Conservation (phyloP, 2,797 vertebrate genomes). For the Cyprinodon diabolis region DNA sequence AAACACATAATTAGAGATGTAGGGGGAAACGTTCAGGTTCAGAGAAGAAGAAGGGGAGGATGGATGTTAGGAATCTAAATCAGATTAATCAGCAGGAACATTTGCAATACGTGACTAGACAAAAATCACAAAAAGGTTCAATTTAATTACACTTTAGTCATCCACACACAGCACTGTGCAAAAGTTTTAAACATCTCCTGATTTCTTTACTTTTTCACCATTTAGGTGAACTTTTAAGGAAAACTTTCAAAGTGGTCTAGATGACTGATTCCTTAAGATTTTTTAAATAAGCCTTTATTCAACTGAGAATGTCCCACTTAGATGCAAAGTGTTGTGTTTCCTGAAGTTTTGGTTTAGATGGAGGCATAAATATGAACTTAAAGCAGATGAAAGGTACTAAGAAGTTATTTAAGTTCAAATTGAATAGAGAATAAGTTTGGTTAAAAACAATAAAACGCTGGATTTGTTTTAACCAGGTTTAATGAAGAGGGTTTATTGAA, state of each 20-base stretch:
- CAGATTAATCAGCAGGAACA: slow-evolving; percentile 50
- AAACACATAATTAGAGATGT: slow-evolving; percentile 62
- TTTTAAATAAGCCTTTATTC: background rate
- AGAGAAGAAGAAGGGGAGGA: slow-evolving; percentile 42
- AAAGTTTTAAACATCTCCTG: background rate
- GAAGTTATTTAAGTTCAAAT: background rate
- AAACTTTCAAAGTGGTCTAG: background rate
- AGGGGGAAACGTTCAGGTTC: slow-evolving; percentile 53
- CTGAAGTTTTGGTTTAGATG: background rate
- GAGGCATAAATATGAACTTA: background rate
- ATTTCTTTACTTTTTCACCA: background rate
- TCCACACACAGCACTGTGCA: background rate
- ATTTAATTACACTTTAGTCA: slow-evolving; percentile 5
- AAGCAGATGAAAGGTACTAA: background rate
- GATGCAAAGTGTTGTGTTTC: background rate
- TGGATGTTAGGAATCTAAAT: slow-evolving; percentile 47
- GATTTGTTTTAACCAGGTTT: background rate
- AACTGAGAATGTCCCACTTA: background rate
- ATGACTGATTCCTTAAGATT: background rate
- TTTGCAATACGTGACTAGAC: slow-evolving; percentile 27
- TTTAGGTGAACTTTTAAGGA: background rate
- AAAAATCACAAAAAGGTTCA: slow-evolving; percentile 17
- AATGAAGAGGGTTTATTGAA: background rate
- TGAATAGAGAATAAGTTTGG: background rate
- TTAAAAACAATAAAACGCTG: background rate